A percentile compares a stretch with the other conserved stretches of the same genome.
Conservation (phyloP, 2,888 invertebrate genomes). For the Petrolisthes cinctipes region DNA sequence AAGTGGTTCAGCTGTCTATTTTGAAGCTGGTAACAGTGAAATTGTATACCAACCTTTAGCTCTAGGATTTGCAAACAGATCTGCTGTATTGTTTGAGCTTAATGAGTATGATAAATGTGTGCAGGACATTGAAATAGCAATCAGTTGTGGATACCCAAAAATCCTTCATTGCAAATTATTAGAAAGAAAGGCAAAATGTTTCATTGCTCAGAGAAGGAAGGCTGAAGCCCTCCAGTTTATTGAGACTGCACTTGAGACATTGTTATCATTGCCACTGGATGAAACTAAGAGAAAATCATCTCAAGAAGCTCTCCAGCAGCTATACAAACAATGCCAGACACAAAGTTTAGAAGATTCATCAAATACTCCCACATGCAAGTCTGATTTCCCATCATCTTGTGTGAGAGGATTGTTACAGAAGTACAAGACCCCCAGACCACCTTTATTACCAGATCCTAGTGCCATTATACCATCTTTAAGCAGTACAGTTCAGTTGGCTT, state of each 20-base stretch:
- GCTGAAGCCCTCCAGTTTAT: slow-evolving; percentile 39
- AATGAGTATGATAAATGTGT: slow-evolving; percentile 44
- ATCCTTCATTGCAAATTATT: slow-evolving; percentile 51
- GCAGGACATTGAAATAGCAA: slow-evolving; percentile 51
- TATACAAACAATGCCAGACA: neutral
- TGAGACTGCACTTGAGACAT: slow-evolving; percentile 21
- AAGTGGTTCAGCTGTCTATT: neutral
- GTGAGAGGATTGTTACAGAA: neutral
- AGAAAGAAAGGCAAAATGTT: slow-evolving; percentile 59
- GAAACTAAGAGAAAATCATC: slow-evolving; percentile 46
- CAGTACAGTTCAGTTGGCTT: slow-evolving; percentile 34
- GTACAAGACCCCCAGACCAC: slow-evolving; percentile 37
- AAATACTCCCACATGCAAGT: neutral
- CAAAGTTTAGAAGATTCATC: neutral
- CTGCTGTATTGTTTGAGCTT: slow-evolving; percentile 59
- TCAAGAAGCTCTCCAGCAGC: slow-evolving; percentile 19
- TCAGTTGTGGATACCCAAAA: slow-evolving; percentile 53
- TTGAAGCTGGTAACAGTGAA: neutral
- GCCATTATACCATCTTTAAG: slow-evolving; percentile 39
- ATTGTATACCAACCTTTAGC: slow-evolving; percentile 22
- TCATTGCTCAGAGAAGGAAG: slow-evolving; percentile 17
- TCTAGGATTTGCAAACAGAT: slow-evolving; percentile 62
- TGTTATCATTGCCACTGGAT: slow-evolving; percentile 35
- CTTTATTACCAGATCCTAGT: slow-evolving; percentile 13
- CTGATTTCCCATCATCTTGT: neutral